Evolutionary conservation across 2,113 vertebrate species (phyloP).

Genomic region (Smithornis capensis): DNA sequence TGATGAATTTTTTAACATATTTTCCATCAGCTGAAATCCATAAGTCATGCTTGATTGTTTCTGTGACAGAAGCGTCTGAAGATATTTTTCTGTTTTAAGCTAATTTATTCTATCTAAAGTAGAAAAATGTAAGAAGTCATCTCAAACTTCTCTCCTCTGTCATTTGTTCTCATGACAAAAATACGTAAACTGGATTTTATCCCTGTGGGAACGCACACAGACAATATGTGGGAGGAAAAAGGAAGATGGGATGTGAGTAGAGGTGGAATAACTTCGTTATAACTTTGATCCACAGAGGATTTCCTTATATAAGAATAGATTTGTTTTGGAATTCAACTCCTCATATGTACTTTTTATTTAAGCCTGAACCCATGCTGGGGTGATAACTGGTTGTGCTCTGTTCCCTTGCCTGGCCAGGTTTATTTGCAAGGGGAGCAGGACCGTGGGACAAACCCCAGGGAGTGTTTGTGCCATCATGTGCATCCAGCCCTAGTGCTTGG

Average conservation of each 20-base stretch:
- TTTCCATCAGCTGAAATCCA: slow-evolving; percentile 34
- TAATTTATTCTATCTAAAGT: slow-evolving; percentile 43
- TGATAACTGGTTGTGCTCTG: background rate
- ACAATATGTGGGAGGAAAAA: background rate
- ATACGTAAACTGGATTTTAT: background rate
- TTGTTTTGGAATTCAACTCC: background rate
- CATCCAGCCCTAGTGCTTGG: fast-evolving
- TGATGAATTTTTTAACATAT: slow-evolving; percentile 27
- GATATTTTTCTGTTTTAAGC: slow-evolving; percentile 9
- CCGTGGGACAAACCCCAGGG: background rate
- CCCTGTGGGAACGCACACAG: background rate
- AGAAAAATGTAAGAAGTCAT: background rate
- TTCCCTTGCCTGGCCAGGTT: fast-evolving
- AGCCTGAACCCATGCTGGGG: background rate
- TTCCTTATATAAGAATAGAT: background rate
- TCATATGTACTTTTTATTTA: background rate
- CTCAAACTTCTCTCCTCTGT: background rate
- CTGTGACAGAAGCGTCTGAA: slow-evolving; percentile 44
- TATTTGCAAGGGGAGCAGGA: background rate
- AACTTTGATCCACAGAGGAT: background rate
- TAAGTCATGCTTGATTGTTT: slow-evolving; percentile 44
- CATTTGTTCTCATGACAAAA: slow-evolving; percentile 8
- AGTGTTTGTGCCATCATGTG: background rate
- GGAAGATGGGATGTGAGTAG: background rate
- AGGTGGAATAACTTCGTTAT: background rate